Base-by-base conservation (phyloP, 35 echinoderm and acorn worm genomes). In the Holothuria glaberrima region DNA sequence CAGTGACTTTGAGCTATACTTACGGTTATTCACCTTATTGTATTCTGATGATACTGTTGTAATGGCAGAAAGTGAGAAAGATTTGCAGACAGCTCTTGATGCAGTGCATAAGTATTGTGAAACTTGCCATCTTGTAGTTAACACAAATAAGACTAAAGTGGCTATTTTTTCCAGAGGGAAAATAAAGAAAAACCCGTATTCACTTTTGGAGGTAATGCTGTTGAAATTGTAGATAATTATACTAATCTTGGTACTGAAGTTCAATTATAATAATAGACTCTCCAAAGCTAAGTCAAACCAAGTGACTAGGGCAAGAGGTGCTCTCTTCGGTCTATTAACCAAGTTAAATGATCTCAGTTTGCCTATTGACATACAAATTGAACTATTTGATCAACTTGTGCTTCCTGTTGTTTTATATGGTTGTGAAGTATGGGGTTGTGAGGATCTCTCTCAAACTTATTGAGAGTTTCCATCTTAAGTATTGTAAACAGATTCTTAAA, bases 31-130 rank as follows among this genome's bases (percentile, higher is more conserved):
- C n/a, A n/a, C n/a, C n/a, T 35, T 75, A 20, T 33, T 76, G 18
- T 90, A 90, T 65, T 73, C 89, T 25, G 74, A 90, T 34, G 89
- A 90, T 71, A 90, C 74, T 9, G 66, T 90, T 64, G 75, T 90
- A 20, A 16, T 82, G 4, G 58, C 89, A 14, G 89, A 82, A 90
- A 82, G 66, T 82, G 68, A 79, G 16, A 44, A 17, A n/a, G 36
- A 90, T 44, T 59, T 90, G 26, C 74, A 82, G 41, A 13, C 48
- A 29, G 71, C 87, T 89, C 31, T 89, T 25, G 75, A 89, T 74
- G 70, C 64, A 25, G 48, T 89, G 87, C 26, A 30, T 31, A 48
- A 89, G n/a, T 89, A 89, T 76, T 89, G 87, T 62, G 25, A 74
- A 30, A 17, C 52, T 34, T 89, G 68, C 44, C n/a, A 75, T 76